Evolutionary conservation across 2,797 vertebrate genomes (phyloP).

Genomic region (Danio albolineatus): DNA sequence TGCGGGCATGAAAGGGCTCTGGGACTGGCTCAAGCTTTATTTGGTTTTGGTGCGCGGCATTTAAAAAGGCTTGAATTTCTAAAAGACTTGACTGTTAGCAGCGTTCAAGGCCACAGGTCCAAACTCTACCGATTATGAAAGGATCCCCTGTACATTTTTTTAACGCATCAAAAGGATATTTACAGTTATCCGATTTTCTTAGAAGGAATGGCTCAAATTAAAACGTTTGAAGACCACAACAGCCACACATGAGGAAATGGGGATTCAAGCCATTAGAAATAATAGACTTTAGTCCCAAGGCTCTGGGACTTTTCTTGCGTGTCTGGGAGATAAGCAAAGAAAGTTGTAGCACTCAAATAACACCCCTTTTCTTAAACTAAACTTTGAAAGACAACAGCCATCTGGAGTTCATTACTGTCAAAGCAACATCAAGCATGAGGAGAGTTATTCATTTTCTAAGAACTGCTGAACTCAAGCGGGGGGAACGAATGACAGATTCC

Average conservation of each 20-base stretch:
- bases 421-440: background rate
- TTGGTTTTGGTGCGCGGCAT: conserved; percentile 75
- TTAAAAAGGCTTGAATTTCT: conserved; percentile 69
- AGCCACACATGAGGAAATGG: conserved; percentile 4
- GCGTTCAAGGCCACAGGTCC: conserved; percentile 63
- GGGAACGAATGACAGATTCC: conserved; percentile 70
- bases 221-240: conserved; percentile 46
- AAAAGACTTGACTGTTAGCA: conserved; percentile 78
- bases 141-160: conserved; percentile 70
- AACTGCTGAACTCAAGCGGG: conserved; percentile 57
- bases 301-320: conserved; percentile 3
- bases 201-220: conserved; percentile 28
- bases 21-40: conserved; percentile 73
- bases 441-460: conserved; percentile 50
- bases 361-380: background rate
- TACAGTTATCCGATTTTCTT: conserved; percentile 22
- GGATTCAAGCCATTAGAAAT: conserved; percentile 36
- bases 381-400: conserved; percentile 36
- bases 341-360: conserved; percentile 9
- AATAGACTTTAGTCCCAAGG: conserved; percentile 24
- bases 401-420: conserved; percentile 26
- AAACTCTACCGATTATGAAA: conserved; percentile 77
- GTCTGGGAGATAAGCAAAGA: conserved; percentile 14
- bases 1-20: conserved; percentile 80
- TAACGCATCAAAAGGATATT: conserved; percentile 47